Base-by-base conservation (phyloP, 2,888 invertebrate genomes). In the Caenorhabditis virilis region DNA sequence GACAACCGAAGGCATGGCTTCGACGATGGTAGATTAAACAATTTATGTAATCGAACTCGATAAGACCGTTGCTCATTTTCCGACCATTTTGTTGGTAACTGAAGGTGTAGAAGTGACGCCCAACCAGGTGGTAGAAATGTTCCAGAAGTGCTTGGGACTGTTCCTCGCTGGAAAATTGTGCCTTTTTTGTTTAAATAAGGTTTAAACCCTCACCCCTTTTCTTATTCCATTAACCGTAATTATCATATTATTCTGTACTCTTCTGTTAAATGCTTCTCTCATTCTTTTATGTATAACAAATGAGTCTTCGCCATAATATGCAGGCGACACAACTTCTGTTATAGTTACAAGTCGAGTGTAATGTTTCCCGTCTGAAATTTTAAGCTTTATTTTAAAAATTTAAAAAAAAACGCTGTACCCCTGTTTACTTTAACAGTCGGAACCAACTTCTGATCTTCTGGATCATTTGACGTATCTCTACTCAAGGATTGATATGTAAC, bases 51-150 rank as follows among this genome's bases (percentile, higher is more conserved):
- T 27, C 65, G 64, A 16, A 64, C 26, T 26, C 76, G 76, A 48
- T 66, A 71, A 26, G 42, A 43, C 53, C 68, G 61, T 41, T 61
- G 52, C 38, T 74, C 74, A 36, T 60, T 69, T 25, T 74, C 72
- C 13, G 60, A 46, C 64, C 63, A 63, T 50, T 56, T 52, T n/a
- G 62, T 48, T 15, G 77, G 74, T 16, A 67, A 22, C 48, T 74
- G 74, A 13, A 77, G 55, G 45, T 72, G 69, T 23, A 77, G 58
- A 26, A 73, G 53, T 1, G 71, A 59, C 16, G 64, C 42, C 74
- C 74, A 74, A 22, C 68, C 69, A 15, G 72, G 63, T n/a, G 75
- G 77, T 45, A 69, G 46, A 56, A 73, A 77, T 9, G 68, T 63
- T 4, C 64, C 64, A 1, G 72, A 72, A 3, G 59, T 64, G 0